These are phyloP conservation scores for Planiliza haematocheilus DNA, from an alignment of 2,113 vertebrate species.

Conservation along the genomic window DNA sequence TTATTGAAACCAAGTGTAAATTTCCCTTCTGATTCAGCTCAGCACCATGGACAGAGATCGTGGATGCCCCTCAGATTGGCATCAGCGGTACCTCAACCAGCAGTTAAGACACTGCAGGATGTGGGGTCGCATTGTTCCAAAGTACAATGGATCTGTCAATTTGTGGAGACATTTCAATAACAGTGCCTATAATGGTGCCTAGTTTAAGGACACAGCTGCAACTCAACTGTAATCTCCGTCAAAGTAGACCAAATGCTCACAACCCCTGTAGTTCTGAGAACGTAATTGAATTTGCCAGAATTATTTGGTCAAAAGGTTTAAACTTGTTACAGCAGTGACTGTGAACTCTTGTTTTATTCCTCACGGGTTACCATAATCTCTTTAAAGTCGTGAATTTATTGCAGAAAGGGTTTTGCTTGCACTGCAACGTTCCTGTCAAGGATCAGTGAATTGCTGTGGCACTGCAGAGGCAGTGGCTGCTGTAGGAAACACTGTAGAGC, in stretches of 20 bases:
- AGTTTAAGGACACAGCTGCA: constrained; percentile 9
- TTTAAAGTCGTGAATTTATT: constrained; percentile 58
- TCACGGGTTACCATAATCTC: constrained; percentile 52
- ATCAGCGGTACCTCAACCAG: constrained; percentile 1
- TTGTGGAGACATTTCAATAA: neutral
- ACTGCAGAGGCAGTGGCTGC: constrained; percentile 40
- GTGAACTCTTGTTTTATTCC: constrained; percentile 53
- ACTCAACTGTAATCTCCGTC: constrained; percentile 17
- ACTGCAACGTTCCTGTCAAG: constrained; percentile 30
- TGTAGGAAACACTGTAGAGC: constrained; percentile 6
- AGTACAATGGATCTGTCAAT: neutral
- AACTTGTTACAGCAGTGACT: constrained; percentile 43
- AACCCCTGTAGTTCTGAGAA: constrained; percentile 31
- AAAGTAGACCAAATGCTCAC: constrained; percentile 38
- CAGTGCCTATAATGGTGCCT: neutral
- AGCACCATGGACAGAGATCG: constrained; percentile 60
- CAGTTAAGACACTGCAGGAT: neutral
- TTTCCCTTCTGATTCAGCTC: constrained; percentile 7
- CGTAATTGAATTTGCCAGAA: constrained; percentile 55
- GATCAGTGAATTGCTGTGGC: constrained; percentile 39
- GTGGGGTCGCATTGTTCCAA: neutral
- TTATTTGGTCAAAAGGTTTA: constrained; percentile 47
- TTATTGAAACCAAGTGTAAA: neutral
- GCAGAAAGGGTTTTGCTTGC: constrained; percentile 30
- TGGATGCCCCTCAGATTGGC: neutral